Conservation (phyloP, 2,888 invertebrate genomes). For the Opisthograptis luteolata region DNA sequence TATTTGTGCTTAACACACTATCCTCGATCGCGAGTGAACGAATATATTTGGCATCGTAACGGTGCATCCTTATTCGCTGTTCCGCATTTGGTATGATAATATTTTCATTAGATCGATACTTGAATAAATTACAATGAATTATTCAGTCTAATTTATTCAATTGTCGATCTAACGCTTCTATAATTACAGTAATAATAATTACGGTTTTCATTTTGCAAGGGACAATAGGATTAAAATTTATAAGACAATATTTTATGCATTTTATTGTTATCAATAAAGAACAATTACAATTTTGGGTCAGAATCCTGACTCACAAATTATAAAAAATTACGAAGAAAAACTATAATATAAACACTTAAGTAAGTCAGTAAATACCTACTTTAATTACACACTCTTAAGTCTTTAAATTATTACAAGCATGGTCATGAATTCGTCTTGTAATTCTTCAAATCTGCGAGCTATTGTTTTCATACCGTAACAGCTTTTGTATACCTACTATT, state of each 20-base stretch:
- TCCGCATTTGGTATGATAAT: constrained; percentile 41
- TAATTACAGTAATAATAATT: constrained; percentile 5
- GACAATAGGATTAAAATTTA: no score
- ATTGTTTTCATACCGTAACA: constrained; percentile 40
- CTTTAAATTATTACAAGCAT: constrained; percentile 13
- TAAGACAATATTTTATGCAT: no score
- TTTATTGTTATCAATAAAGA: no score
- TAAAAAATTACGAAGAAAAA: no score
- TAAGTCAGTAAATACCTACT: background rate
- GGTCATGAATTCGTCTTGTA: constrained; percentile 27
- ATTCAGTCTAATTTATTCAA: constrained; percentile 15
- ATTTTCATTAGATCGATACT: constrained; percentile 36
- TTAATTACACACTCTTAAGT: constrained; percentile 11
- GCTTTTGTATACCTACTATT: constrained; percentile 27
- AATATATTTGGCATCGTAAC: constrained; percentile 58
- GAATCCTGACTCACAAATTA: no score
- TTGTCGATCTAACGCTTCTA: background rate
- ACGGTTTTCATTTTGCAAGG: no score
- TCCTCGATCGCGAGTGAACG: constrained; percentile 56
- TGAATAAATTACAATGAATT: no score
- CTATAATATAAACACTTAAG: no score
- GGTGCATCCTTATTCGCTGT: constrained; percentile 60
- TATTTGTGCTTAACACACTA: constrained; percentile 65
- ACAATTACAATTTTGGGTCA: no score
- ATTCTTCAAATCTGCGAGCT: constrained; percentile 20